Percentiles rank a stretch among this genome's conserved stretches.
These are phyloP conservation scores for Cacoxenus indagator DNA, from an alignment of 2,888 invertebrate genomes.

Conservation along the genomic window DNA sequence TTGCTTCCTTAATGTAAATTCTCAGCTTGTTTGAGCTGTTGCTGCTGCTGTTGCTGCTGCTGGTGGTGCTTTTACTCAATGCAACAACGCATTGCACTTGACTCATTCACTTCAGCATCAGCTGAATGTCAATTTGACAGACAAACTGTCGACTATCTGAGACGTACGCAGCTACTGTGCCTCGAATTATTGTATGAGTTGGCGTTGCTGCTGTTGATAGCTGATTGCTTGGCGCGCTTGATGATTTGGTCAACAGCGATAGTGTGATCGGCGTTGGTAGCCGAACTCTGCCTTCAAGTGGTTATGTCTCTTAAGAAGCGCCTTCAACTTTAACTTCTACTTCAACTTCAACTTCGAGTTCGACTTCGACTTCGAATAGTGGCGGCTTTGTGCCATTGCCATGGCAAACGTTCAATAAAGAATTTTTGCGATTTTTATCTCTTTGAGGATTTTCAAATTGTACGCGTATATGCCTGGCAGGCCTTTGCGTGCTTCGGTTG, in stretches of 20 bases:
- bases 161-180: slow-evolving; percentile 60
- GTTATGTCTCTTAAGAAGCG: too few species aligned
- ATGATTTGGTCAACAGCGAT: slow-evolving; percentile 1
- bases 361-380: neutral
- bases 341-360: neutral
- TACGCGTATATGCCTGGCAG: too few species aligned
- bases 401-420: slow-evolving; percentile 60
- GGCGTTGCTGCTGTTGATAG: slow-evolving; percentile 35
- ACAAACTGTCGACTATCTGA: slow-evolving; percentile 63
- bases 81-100: slow-evolving; percentile 45
- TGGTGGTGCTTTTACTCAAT: neutral
- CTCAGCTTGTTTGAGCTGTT: slow-evolving; percentile 53
- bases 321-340: neutral
- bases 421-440: slow-evolving; percentile 63
- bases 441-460: slow-evolving; percentile 5
- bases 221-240: neutral
- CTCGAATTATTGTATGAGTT: slow-evolving; percentile 18
- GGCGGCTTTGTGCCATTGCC: slow-evolving; percentile 46
- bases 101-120: neutral
- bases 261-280: neutral
- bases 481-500: neutral
- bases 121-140: slow-evolving; percentile 59
- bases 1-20: slow-evolving; percentile 47
- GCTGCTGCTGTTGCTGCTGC: slow-evolving; percentile 10
- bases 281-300: neutral